These are phyloP conservation scores for Watsonalla cultraria DNA, from an alignment of 2,888 invertebrate genomes.

Conservation along the genomic window DNA sequence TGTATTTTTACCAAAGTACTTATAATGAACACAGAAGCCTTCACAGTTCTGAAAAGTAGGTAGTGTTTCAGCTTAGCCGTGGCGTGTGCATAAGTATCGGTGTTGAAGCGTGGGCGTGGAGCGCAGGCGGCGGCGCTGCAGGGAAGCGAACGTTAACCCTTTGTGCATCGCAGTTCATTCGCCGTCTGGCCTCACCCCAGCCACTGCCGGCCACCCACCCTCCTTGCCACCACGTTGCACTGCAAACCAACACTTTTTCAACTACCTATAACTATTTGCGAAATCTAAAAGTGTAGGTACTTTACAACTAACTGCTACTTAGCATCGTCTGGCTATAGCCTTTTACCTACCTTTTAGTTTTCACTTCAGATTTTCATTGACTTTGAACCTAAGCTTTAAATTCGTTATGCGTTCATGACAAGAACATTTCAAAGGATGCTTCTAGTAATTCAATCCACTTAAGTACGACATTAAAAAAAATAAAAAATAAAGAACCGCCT, in stretches of 20 bases:
- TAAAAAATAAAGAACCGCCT: too few species aligned
- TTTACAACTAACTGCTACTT: background rate
- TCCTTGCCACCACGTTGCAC: constrained; percentile 52
- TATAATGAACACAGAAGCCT: too few species aligned
- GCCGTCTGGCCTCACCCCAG: constrained; percentile 79
- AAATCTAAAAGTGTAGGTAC: background rate
- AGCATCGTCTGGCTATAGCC: background rate
- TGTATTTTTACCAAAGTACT: too few species aligned
- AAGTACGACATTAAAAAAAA: too few species aligned
- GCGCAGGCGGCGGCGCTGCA: constrained; percentile 68
- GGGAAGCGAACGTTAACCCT: constrained; percentile 78
- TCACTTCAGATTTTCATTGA: too few species aligned
- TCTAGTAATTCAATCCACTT: too few species aligned
- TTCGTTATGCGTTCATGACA: too few species aligned
- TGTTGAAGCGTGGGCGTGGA: constrained; percentile 56
- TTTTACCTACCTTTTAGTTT: too few species aligned
- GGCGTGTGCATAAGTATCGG: constrained; percentile 29
- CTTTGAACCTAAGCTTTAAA: too few species aligned
- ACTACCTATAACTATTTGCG: constrained; percentile 5
- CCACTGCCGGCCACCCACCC: constrained; percentile 38
- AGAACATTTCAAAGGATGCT: too few species aligned
- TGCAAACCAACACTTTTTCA: constrained; percentile 58
- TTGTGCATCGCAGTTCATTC: constrained; percentile 81
- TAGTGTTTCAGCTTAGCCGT: background rate
- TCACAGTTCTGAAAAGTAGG: background rate